Base-by-base conservation (phyloP, 1,140 invertebrate species). In the Antheraea pernyi region DNA sequence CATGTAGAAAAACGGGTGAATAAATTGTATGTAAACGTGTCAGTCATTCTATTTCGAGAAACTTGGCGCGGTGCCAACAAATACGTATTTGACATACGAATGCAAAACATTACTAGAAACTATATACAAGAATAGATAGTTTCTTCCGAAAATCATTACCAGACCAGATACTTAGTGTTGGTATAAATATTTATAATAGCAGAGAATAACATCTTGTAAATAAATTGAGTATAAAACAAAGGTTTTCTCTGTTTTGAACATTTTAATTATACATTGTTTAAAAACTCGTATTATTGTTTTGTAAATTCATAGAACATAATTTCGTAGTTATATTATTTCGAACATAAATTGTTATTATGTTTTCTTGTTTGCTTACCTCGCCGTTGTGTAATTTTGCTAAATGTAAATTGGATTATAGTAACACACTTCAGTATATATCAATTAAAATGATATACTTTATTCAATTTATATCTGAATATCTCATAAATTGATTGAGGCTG, bases 41-140 rank as follows among this genome's bases (percentile, higher is more conserved):
- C 74, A 76, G 67, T 70, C 71, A 64, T 67, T 80, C 83, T 91
- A 91, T 89, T 91, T 89, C 76, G 76, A 80, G 85, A 83, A 69
- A 72, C 63, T 60, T 89, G 86, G 88, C 88, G 59, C 18, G 13
- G 18, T 63, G 85, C 85, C 88, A 88, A 65, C 59, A 68, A 63
- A 58, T 36, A 42, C 36, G 67, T 69, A 58, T 68, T 70, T 74
- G 68, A 70, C 65, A 65, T 74, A 67, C 70, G 72, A 74, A 70
- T 74, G 68, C 68, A 68, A 70, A 70, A 61, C 60, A 61, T 61
- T 22, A 61, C 9, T 53, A 53, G 16, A 53, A 53, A 53, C 46
- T 16, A 53, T 42, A 42, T 42, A 16, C 46, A 53, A 53, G 11
- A 53, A 16, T n/a, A 10, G 9, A 13, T 13, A 53, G 46, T 16